Evolutionary conservation across 2,888 invertebrate species (phyloP), one percentile per base, ranked within the genome.

Genomic region (Odontomyia ornata): DNA sequence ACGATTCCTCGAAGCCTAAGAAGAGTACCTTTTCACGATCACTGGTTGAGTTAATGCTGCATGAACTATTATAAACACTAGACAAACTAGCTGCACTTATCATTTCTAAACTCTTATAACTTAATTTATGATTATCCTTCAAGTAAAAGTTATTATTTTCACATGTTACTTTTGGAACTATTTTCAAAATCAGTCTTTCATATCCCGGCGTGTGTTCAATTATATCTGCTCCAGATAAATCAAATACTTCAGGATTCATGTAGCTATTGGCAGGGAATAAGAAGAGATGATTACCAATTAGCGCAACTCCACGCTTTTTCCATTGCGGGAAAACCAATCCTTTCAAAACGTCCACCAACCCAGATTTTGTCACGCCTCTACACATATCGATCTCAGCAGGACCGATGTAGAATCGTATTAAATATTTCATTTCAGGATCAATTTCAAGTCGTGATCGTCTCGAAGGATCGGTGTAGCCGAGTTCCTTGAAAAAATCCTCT

Each of bases 261-360:
- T 79, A 77, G 25, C 77, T 64, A 71, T 80, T 80, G 9, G 88
- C 87, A 67, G 89, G 91, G 83, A 89, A 90, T 79, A 91, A 88
- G 83, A 90, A 88, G 77, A 92, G 86, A 80, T 89, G 87, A 46
- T 90, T 90, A 80, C 91, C 91, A 82, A 90, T 87, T 77, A 91
- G 86, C 80, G 90, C 89, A 46, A 91, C 88, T 36, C 89, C 88
- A 80, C 91, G 87, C 75, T 89, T 88, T 83, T 90, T 90, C 91
- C 91, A 92, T 83, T 91, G 91, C 52, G 92, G 91, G 81, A 91
- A 91, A 67, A 91, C 92, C 80, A 91, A 88, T 64, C 91, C 91
- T 84, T 92, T 92, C 71, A 92, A 85, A 64, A 92, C 88, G 80
- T 90, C 87, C 64, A 87, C 85, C 79, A 84, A 83, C 27, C 88